A percentile compares a stretch with the other conserved stretches of the same genome.
Conservation (phyloP, 2,888 invertebrate genomes). For the Omphaloscelis lunosa region DNA sequence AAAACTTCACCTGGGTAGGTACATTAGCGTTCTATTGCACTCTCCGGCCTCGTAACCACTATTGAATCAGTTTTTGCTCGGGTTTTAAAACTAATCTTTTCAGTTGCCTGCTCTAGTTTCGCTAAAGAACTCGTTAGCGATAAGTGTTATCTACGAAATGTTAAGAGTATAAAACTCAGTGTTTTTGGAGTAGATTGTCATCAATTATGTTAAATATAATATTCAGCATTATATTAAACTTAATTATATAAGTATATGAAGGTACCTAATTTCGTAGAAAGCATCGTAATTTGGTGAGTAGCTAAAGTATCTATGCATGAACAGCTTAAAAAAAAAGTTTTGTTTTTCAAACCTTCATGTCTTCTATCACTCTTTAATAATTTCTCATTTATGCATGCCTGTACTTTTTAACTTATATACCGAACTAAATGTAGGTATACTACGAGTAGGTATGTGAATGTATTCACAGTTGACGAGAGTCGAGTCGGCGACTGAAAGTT, state of each 20-base stretch:
- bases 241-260: not conserved
- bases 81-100: constrained; percentile 41
- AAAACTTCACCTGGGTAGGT: constrained; percentile 26
- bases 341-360: not conserved
- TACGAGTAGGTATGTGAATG: constrained; percentile 26
- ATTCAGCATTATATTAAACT: not conserved
- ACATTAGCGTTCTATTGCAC: constrained; percentile 32
- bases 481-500: constrained; percentile 63
- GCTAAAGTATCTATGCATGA: not conserved
- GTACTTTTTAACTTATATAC: not conserved
- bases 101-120: constrained; percentile 40
- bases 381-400: not conserved
- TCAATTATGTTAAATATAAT: constrained; percentile 4
- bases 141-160: constrained; percentile 41
- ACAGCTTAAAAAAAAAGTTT: not conserved
- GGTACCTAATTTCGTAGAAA: not conserved
- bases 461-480: constrained; percentile 62
- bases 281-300: not conserved
- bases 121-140: constrained; percentile 42
- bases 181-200: not conserved
- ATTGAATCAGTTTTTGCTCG: constrained; percentile 33
- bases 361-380: not conserved
- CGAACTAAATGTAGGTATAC: not conserved
- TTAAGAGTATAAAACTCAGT: constrained; percentile 1
- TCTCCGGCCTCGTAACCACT: constrained; percentile 35